These are phyloP conservation scores for Sebastolobus altivelis DNA, from an alignment of 2,797 vertebrate species.

Conservation along the genomic window DNA sequence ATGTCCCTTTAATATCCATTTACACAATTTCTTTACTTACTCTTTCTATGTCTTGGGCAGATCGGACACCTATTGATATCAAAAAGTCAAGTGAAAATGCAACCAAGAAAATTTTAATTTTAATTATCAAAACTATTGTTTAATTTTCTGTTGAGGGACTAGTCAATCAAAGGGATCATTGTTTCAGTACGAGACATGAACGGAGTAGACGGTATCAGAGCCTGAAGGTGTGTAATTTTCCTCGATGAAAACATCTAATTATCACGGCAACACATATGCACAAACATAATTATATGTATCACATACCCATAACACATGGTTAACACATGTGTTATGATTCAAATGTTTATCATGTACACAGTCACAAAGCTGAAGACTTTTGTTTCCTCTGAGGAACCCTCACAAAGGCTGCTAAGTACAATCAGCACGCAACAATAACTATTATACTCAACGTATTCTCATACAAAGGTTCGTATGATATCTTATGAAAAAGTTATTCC, in stretches of 20 bases:
- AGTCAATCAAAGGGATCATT: no score
- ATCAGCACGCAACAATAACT: conserved; percentile 14
- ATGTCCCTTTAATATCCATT: neutral
- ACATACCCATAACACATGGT: neutral
- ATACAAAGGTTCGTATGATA: no score
- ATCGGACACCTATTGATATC: neutral
- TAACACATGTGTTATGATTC: neutral
- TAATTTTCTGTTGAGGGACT: neutral
- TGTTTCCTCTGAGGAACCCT: neutral
- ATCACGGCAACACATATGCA: neutral
- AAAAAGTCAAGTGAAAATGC: neutral
- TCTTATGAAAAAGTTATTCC: no score
- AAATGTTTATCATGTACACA: neutral
- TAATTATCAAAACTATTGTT: neutral
- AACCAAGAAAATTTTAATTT: neutral
- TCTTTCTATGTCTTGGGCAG: neutral
- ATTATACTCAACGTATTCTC: neutral
- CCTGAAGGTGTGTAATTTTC: neutral
- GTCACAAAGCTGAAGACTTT: neutral
- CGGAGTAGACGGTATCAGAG: neutral
- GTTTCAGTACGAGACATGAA: neutral
- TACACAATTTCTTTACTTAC: neutral
- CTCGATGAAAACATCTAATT: neutral
- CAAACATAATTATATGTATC: neutral
- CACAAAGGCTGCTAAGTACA: conserved; percentile 52